A percentile compares a stretch with the other conserved stretches of the same genome.
These are phyloP conservation scores for Apomyelois bistriatella DNA, from an alignment of 2,888 invertebrate genomes.

Conservation along the genomic window DNA sequence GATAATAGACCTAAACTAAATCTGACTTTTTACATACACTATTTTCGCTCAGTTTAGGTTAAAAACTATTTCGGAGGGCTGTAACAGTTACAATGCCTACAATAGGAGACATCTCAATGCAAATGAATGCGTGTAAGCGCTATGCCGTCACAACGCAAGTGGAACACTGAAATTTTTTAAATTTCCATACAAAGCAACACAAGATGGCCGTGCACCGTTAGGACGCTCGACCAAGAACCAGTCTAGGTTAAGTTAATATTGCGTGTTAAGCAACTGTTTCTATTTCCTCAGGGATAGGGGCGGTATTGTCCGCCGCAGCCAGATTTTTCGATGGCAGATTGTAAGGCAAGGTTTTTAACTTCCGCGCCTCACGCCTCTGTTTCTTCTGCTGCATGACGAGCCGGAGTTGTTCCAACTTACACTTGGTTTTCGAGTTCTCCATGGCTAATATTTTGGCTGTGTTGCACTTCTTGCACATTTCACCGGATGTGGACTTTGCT, in stretches of 20 bases:
- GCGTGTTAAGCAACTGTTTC: conserved; percentile 63
- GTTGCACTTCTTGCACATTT: conserved; percentile 70
- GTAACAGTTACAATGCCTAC: neutral
- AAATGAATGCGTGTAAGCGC: conserved; percentile 10
- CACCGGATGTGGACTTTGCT: conserved; percentile 33
- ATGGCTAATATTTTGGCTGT: conserved; percentile 77
- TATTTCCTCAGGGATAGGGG: conserved; percentile 88
- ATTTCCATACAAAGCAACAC: conserved; percentile 34
- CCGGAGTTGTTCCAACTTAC: conserved; percentile 92
- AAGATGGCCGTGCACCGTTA: conserved; percentile 30
- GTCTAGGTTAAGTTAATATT: conserved; percentile 18
- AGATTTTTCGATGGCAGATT: conserved; percentile 84
- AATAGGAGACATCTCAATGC: conserved; percentile 12
- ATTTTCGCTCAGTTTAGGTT: neutral
- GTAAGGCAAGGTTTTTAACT: conserved; percentile 85
- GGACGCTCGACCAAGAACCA: conserved; percentile 11
- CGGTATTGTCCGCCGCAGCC: conserved; percentile 89
- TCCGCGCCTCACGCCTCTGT: conserved; percentile 89
- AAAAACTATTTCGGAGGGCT: conserved; percentile 6
- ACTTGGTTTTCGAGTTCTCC: conserved; percentile 89
- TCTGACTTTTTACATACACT: neutral
- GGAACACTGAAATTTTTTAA: conserved; percentile 12
- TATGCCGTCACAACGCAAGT: conserved; percentile 8
- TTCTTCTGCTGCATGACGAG: conserved; percentile 95
- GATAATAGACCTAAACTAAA: neutral